These are phyloP conservation scores for Ypsolopha scabrella DNA, from an alignment of 2,888 invertebrate genomes.

Conservation along the genomic window DNA sequence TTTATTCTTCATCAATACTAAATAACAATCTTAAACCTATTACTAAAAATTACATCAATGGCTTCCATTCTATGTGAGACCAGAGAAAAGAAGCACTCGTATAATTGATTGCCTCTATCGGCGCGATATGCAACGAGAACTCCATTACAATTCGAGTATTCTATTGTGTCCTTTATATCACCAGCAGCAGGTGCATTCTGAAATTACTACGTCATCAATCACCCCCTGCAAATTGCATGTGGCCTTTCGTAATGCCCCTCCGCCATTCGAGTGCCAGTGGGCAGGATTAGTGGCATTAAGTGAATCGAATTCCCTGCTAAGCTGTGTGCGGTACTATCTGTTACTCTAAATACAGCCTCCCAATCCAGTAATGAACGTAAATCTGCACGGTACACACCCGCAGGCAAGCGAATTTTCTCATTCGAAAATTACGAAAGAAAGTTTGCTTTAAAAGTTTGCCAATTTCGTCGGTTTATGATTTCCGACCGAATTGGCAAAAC, in stretches of 20 bases:
- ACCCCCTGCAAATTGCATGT: conserved; percentile 57
- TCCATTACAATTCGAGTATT: not conserved
- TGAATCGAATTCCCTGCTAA: conserved; percentile 65
- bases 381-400: not conserved
- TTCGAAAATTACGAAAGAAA: conserved; percentile 11
- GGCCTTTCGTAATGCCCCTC: conserved; percentile 52
- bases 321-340: conserved; percentile 56
- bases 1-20: too few relatives aligned
- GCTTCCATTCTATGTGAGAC: too few relatives aligned
- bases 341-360: conserved; percentile 30
- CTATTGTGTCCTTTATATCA: conserved; percentile 29
- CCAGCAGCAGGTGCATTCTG: conserved; percentile 33
- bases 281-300: conserved; percentile 63
- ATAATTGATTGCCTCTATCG: not conserved
- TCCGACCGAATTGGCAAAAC: conserved; percentile 29
- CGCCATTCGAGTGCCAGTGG: conserved; percentile 46
- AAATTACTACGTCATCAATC: conserved; percentile 57
- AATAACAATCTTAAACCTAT: too few relatives aligned
- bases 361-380: conserved; percentile 22
- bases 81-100: too few relatives aligned
- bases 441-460: conserved; percentile 39
- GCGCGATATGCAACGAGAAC: not conserved
- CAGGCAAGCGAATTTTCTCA: not conserved
- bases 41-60: too few relatives aligned
- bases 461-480: conserved; percentile 27